A percentile compares a stretch with the other conserved stretches of the same genome.
Evolutionary conservation across 2,888 invertebrate genomes (phyloP).

Genomic region (Lithodes maja): DNA sequence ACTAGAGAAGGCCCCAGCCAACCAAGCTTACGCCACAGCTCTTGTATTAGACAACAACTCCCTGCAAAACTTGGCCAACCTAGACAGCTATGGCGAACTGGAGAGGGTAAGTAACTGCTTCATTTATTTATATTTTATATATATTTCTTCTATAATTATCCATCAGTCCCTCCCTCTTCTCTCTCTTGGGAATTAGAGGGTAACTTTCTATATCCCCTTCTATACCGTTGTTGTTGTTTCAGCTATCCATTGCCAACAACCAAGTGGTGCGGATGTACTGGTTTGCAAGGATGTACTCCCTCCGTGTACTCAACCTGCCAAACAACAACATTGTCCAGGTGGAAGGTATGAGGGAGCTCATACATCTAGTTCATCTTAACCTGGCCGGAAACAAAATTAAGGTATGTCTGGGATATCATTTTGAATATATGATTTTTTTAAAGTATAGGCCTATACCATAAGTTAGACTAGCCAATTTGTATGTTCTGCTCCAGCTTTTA

Average conservation of each 20-base stretch:
- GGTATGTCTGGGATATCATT: no score
- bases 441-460: no score
- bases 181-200: not conserved
- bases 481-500: no score
- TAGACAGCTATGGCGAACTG: conserved; percentile 70
- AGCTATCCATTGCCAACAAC: conserved; percentile 91
- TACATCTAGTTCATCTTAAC: conserved; percentile 86
- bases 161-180: not conserved
- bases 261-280: conserved; percentile 91
- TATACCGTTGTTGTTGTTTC: no score
- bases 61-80: conserved; percentile 66
- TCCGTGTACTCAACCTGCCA: conserved; percentile 88
- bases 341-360: conserved; percentile 90
- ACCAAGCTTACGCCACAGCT: conserved; percentile 69
- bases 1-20: conserved; percentile 69
- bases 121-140: not conserved
- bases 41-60: conserved; percentile 69
- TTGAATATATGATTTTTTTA: no score
- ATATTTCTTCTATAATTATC: not conserved
- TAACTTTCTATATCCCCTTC: not conserved
- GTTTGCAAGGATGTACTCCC: conserved; percentile 85
- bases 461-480: no score
- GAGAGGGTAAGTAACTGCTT: conserved; percentile 69
- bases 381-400: conserved; percentile 93
- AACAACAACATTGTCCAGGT: conserved; percentile 92